Evolutionary conservation across 2,888 invertebrate species (phyloP).

Genomic region (Amiota minor): DNA sequence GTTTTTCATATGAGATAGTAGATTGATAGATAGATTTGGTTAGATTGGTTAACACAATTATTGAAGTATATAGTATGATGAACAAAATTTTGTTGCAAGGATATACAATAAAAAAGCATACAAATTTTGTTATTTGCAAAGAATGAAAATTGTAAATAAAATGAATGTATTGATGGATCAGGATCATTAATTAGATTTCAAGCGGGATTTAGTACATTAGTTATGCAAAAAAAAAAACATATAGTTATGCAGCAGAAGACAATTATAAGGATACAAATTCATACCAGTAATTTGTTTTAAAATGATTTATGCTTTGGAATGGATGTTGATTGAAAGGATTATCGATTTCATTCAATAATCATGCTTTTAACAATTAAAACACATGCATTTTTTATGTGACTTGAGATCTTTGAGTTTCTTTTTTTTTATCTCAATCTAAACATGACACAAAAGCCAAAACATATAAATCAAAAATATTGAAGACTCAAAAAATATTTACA

Average conservation of each 20-base stretch:
- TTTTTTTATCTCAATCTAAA: too few species aligned
- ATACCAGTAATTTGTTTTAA: too few species aligned
- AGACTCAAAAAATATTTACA: too few species aligned
- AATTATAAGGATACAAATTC: too few species aligned
- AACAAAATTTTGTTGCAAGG: slow-evolving; percentile 28
- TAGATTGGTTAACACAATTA: slow-evolving; percentile 39
- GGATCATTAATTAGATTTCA: background rate
- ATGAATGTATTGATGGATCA: slow-evolving; percentile 28
- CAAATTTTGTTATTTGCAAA: slow-evolving; percentile 35
- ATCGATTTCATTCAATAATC: too few species aligned
- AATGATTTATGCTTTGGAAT: too few species aligned
- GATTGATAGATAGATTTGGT: slow-evolving; percentile 42
- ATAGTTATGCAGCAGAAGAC: background rate
- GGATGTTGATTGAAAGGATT: too few species aligned
- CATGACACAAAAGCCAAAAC: too few species aligned
- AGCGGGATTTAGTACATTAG: background rate
- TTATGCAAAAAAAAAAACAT: background rate
- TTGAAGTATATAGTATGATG: slow-evolving; percentile 34
- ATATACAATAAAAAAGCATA: slow-evolving; percentile 37
- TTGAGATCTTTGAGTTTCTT: too few species aligned
- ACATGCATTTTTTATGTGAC: too few species aligned
- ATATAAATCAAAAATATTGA: too few species aligned
- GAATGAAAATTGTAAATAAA: slow-evolving; percentile 32
- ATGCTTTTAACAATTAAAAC: too few species aligned
- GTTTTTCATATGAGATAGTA: slow-evolving; percentile 64